These are phyloP conservation scores for Gila robusta DNA, from an alignment of 2,797 vertebrate species.

Conservation along the genomic window DNA sequence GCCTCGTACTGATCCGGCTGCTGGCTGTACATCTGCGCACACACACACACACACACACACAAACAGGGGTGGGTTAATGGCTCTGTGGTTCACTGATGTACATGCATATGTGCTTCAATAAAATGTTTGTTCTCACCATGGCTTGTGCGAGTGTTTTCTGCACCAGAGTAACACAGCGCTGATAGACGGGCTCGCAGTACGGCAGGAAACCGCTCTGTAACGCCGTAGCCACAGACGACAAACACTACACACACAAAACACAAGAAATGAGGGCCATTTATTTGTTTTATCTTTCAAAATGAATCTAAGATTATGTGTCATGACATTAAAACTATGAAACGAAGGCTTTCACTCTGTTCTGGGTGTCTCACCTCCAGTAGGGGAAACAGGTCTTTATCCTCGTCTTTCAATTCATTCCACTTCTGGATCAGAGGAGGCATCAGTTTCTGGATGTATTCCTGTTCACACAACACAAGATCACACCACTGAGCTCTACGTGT, in stretches of 20 bases:
- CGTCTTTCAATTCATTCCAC: conserved; percentile 95
- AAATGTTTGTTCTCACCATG: conserved; percentile 81
- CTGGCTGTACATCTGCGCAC: conserved; percentile 89
- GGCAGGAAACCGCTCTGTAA: conserved; percentile 94
- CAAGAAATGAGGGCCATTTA: background rate
- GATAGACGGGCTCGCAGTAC: conserved; percentile 94
- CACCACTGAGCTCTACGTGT: background rate
- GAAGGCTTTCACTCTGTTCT: background rate
- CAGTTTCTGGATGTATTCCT: conserved; percentile 95
- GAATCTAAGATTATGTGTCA: no score
- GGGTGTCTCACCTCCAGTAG: conserved; percentile 83
- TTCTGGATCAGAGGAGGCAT: conserved; percentile 96
- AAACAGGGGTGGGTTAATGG: background rate
- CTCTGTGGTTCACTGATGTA: background rate
- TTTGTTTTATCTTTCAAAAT: background rate
- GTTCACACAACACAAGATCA: conserved; percentile 23
- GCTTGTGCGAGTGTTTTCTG: conserved; percentile 94
- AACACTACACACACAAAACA: conserved; percentile 76
- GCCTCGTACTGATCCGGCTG: conserved; percentile 95
- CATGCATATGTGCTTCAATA: background rate
- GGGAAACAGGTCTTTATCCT: conserved; percentile 95
- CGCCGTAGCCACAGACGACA: conserved; percentile 92
- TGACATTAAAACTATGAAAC: background rate
- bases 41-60: conserved; percentile 89
- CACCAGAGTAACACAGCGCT: conserved; percentile 93